These are phyloP conservation scores for Brassicogethes aeneus DNA, from an alignment of 2,888 invertebrate genomes.

Conservation along the genomic window DNA sequence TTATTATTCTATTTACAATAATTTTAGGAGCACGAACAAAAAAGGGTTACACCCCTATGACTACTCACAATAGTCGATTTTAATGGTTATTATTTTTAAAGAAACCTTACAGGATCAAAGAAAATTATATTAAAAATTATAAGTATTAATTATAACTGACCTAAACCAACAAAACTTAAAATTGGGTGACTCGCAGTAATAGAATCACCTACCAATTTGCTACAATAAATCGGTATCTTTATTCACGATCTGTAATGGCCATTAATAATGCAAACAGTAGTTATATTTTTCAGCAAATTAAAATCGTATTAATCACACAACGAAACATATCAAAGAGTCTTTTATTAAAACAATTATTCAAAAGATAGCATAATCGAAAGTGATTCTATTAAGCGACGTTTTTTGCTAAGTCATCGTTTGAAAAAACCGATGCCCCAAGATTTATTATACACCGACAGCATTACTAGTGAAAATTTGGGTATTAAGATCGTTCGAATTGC, in stretches of 20 bases:
- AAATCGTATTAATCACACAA: slow-evolving; percentile 31
- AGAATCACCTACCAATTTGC: neutral
- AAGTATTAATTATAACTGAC: no score
- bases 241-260: neutral
- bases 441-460: no score
- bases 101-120: no score
- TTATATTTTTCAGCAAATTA: slow-evolving; percentile 23
- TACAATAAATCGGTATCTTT: neutral
- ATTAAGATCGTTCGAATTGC: no score
- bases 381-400: slow-evolving; percentile 38
- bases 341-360: slow-evolving; percentile 40
- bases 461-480: no score
- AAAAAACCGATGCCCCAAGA: neutral
- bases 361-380: slow-evolving; percentile 40
- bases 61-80: neutral
- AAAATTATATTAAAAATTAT: no score
- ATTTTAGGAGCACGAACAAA: neutral
- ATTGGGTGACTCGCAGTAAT: no score
- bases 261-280: slow-evolving; percentile 1
- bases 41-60: slow-evolving; percentile 1
- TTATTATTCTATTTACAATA: neutral
- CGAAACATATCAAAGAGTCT: slow-evolving; percentile 25
- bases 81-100: neutral
- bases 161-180: no score
- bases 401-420: slow-evolving; percentile 33